These are phyloP conservation scores for Myodes glareolus DNA, from an alignment of 2,113 vertebrate species.

Conservation along the genomic window DNA sequence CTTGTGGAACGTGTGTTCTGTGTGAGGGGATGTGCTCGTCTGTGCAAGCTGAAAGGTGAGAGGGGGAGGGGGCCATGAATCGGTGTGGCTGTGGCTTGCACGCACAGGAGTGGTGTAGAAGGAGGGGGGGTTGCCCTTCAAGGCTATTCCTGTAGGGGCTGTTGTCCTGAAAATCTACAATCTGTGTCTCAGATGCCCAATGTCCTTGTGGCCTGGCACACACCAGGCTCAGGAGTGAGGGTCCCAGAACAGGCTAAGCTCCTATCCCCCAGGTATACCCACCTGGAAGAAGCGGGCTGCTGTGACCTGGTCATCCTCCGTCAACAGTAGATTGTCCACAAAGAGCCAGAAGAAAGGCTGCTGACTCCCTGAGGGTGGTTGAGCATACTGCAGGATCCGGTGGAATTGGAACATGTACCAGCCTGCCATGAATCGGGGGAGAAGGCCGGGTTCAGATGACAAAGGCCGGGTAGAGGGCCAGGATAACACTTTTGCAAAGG, in stretches of 20 bases:
- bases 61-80: neutral
- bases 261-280: fast-evolving
- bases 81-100: no score
- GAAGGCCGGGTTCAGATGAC: neutral
- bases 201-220: neutral
- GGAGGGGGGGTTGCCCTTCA: neutral
- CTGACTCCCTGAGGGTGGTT: neutral
- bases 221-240: no score
- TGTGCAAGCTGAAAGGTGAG: neutral
- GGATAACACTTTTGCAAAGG: no score
- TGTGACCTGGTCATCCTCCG: neutral
- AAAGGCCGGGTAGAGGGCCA: no score
- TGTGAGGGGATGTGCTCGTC: neutral
- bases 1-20: neutral
- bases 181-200: neutral
- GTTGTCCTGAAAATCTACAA: neutral
- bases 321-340: constrained; percentile 67
- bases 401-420: constrained; percentile 60
- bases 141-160: neutral
- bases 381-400: constrained; percentile 58
- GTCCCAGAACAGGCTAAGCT: neutral
- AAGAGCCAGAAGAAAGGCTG: constrained; percentile 61
- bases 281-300: constrained; percentile 74
- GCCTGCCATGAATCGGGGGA: neutral
- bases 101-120: fast-evolving